Evolutionary conservation across 1,140 invertebrate species (phyloP).

Genomic region (Zaprionus gabonicus): DNA sequence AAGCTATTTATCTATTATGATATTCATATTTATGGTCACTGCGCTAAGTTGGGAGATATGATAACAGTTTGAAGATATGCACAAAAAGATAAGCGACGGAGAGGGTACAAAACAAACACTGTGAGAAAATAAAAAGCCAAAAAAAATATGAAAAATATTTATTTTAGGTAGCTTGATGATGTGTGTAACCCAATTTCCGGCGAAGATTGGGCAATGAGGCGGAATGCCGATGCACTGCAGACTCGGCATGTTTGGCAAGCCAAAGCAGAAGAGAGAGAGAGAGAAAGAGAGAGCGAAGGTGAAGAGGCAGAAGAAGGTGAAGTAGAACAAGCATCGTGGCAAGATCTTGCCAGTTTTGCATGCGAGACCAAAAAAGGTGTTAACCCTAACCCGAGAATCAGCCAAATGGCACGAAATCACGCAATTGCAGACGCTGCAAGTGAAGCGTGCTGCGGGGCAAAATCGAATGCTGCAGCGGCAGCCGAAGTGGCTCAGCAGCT

Average conservation of each 20-base stretch:
- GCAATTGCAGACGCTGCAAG: slow-evolving; percentile 13
- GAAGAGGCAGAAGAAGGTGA: background rate
- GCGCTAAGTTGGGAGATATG: slow-evolving; percentile 48
- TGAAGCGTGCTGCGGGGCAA: background rate
- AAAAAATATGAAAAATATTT: slow-evolving; percentile 3
- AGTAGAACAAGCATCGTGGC: background rate
- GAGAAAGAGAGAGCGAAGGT: background rate
- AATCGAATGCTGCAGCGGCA: background rate
- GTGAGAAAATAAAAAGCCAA: slow-evolving; percentile 14
- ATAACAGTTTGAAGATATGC: slow-evolving; percentile 63
- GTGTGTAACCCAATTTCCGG: slow-evolving; percentile 70
- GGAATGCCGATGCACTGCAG: slow-evolving; percentile 26
- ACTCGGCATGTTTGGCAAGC: slow-evolving; percentile 23
- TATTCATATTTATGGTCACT: slow-evolving; percentile 17
- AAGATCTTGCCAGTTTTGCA: slow-evolving; percentile 10
- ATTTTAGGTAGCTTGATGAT: slow-evolving; percentile 12
- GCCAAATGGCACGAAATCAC: slow-evolving; percentile 44
- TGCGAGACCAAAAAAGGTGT: slow-evolving; percentile 55
- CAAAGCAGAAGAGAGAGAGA: background rate
- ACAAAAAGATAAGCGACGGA: slow-evolving; percentile 51
- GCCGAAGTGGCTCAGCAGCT: slow-evolving; percentile 10
- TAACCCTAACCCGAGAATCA: slow-evolving; percentile 27
- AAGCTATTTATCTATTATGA: slow-evolving; percentile 27
- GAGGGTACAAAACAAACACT: slow-evolving; percentile 2
- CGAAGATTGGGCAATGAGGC: slow-evolving; percentile 45